Percentiles rank a stretch among this genome's conserved stretches.
phyloP scores from a whole-genome alignment of 2,888 invertebrate species.

The Coenonympha glycerion region DNA sequence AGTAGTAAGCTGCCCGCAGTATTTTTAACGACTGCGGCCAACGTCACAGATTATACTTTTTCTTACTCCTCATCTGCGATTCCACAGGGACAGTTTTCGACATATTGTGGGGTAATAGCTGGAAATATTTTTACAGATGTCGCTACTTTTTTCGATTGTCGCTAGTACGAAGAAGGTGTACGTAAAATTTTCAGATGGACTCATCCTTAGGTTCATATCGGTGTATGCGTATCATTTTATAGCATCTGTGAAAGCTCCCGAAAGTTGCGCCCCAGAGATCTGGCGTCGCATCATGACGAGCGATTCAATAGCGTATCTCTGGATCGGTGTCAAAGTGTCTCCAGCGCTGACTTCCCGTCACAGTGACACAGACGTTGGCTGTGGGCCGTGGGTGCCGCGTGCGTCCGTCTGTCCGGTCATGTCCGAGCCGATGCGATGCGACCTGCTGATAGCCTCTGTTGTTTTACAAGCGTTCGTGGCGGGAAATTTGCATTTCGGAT shows the following conservation, averaged over 20 bases:
- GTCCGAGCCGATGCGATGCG: constrained; percentile 34
- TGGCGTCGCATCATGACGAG: constrained; percentile 26
- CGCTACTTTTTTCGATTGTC: no score
- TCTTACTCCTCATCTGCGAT: no score
- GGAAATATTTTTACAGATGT: no score
- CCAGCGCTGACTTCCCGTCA: constrained; percentile 37
- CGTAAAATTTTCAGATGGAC: no score
- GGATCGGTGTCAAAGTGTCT: constrained; percentile 56
- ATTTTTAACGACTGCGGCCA: no score
- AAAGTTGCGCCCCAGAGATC: constrained; percentile 13
- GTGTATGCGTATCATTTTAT: neutral
- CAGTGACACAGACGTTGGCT: constrained; percentile 36
- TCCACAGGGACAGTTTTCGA: no score
- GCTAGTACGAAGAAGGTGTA: no score
- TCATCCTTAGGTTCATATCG: no score
- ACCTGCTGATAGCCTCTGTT: constrained; percentile 47
- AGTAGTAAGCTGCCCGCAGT: no score
- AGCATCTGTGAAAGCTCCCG: neutral
- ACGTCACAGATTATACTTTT: no score
- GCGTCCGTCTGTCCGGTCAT: constrained; percentile 7
- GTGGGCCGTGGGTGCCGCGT: constrained; percentile 2
- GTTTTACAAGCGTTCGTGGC: constrained; percentile 51
- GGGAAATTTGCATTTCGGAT: constrained; percentile 58
- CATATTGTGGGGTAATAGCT: no score
- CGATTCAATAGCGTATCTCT: constrained; percentile 57